Evolutionary conservation across 2,888 invertebrate genomes (phyloP).

Genomic region (Melangyna quadrimaculata): DNA sequence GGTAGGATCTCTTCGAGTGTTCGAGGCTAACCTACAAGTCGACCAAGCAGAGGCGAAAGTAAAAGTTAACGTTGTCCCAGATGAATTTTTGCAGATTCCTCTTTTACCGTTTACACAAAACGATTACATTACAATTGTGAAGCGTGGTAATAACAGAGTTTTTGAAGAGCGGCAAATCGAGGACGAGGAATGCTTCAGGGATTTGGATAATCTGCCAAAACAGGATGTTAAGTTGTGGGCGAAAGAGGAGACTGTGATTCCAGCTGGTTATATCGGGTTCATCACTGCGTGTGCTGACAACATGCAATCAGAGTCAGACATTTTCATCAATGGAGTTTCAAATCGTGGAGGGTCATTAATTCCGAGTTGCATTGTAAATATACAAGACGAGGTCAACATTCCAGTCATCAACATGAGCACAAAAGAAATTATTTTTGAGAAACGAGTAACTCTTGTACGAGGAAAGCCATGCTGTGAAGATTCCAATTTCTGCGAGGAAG

Average conservation of each 20-base stretch:
- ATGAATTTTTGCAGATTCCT: too few relatives aligned
- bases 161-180: constrained; percentile 45
- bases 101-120: constrained; percentile 52
- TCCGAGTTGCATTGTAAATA: too few relatives aligned
- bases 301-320: too few relatives aligned
- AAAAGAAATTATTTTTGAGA: background rate
- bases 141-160: constrained; percentile 45
- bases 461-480: constrained; percentile 27
- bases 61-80: constrained; percentile 22
- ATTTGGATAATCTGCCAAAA: too few relatives aligned
- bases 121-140: constrained; percentile 53
- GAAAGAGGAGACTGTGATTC: too few relatives aligned
- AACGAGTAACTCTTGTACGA: constrained; percentile 26
- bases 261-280: too few relatives aligned
- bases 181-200: constrained; percentile 36
- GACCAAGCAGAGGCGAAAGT: constrained; percentile 38
- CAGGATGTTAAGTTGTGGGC: too few relatives aligned
- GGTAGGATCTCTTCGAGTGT: background rate
- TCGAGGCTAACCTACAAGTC: constrained; percentile 36
- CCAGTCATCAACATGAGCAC: constrained; percentile 19
- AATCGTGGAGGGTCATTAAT: constrained; percentile 43
- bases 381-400: constrained; percentile 30
- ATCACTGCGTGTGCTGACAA: too few relatives aligned
- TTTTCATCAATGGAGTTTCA: constrained; percentile 31
- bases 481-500: constrained; percentile 22